Evolutionary conservation across 1,140 invertebrate species (phyloP), one percentile per base, ranked within the genome.

Genomic region (Bombus confusus): DNA sequence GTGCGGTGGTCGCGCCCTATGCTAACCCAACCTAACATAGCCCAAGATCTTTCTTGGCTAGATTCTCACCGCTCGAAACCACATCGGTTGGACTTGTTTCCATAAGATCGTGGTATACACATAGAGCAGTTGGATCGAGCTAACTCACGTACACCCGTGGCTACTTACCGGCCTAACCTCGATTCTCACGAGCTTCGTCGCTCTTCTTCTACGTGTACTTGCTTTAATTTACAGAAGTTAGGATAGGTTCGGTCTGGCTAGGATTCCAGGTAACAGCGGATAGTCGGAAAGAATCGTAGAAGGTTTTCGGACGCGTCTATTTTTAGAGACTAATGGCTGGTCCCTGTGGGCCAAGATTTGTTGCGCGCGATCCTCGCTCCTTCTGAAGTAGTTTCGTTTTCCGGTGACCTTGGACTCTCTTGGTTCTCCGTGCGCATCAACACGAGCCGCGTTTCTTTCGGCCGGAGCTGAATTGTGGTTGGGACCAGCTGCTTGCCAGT

Each of bases 1-100:
- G 91, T 90, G 90, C 90, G 91, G 91, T 93, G 92, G 89, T 92
- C 89, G 91, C 91, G 91, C 92, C 92, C 93, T 93, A 88, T 91
- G 90, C 92, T 88, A 91, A 93, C 91, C 90, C 84, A 87, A 89
- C 91, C 90, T 90, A 88, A 91, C 87, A 86, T 81, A 86, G 81
- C 71, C 81, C 81, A 87, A 90, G 85, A 86, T 90, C 88, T 87
- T 87, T 90, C 92, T 86, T 74, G 90, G 88, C 87, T 90, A 91
- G 90, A 91, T 93, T 93, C 92, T 93, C 92, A 91, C 87, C 84
- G 91, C 76, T 88, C 87, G 88, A 88, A 87, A 92, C 88, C 89
- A 72, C 89, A 86, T 76, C 84, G 88, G 62, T 71, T 18, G 78
- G 85, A 84, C 88, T 91, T 89, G 90, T 91, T 91, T 90, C 85